Conservation (phyloP, 2,113 vertebrate genomes). For the Agelaius phoeniceus region DNA sequence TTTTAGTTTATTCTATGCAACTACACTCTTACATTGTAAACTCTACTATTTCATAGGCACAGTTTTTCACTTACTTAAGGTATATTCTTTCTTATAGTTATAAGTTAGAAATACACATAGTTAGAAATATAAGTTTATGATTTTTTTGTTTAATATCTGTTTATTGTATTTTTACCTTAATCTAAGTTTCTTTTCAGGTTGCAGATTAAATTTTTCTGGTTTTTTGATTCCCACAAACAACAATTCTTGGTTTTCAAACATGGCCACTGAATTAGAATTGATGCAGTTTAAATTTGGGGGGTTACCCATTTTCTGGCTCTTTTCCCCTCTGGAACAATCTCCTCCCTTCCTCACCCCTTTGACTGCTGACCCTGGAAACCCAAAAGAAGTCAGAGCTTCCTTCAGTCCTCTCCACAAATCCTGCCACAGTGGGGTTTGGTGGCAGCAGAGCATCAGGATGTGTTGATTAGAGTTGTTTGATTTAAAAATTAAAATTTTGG, state of each 20-base stretch:
- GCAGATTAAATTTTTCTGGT: not conserved
- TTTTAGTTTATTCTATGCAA: not conserved
- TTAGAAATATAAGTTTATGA: not conserved
- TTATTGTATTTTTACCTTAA: not conserved
- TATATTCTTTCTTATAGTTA: not conserved
- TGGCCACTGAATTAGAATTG: accelerated
- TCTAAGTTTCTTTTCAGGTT: not conserved
- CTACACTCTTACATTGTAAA: not conserved
- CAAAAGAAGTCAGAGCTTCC: not conserved
- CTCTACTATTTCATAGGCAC: not conserved
- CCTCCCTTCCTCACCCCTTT: not conserved
- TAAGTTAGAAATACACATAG: too few species aligned
- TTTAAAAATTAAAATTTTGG: not conserved
- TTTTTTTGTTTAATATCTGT: not conserved
- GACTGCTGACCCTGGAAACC: not conserved
- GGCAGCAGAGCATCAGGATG: not conserved
- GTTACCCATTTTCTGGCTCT: not conserved
- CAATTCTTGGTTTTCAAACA: not conserved
- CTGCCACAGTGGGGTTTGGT: not conserved
- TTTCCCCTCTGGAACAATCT: not conserved
- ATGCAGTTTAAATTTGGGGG: not conserved
- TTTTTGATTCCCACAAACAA: not conserved
- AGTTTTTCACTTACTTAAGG: not conserved
- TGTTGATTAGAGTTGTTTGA: not conserved
- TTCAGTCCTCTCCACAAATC: accelerated